Evolutionary conservation across 2,888 invertebrate genomes (phyloP), one percentile per base, ranked within the genome.

Genomic region (Ashinkailepas kermadecensis): DNA sequence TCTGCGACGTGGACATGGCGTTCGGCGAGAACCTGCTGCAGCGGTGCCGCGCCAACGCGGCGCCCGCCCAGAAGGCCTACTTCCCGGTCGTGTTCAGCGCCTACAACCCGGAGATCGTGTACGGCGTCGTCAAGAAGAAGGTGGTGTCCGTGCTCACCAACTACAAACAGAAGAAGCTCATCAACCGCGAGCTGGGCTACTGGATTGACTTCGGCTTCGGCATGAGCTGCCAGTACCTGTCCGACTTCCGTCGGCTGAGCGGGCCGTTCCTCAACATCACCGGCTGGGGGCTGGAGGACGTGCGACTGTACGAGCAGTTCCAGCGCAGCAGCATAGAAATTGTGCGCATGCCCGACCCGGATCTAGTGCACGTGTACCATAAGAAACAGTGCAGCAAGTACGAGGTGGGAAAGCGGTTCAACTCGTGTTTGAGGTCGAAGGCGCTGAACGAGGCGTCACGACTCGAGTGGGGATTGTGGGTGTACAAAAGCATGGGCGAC

Each of bases 201-300:
- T 94, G 93, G 93, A 89, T 93, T 85, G 93, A 93, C 88, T 93
- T 93, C 86, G 93, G 93, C 81, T 94, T 92, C 85, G 93, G 93
- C 64, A 93, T 93, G 93, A 93, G 93, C 0, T 94, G 94, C 86
- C 93, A 93, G 86, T 93, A 93, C 86, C 90, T 92, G 85, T 93
- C 93, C 18, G 93, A 93, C 86, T 93, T 93, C 86, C 88, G 92
- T 6, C 70, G 70, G 39, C 70, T 70, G 15, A 70, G 70, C 39
- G 70, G 70, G n/a, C 15, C 21, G 3, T 70, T 70, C 39, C 18
- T 70, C 86, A 92, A 93, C 85, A 92, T 92, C 83, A 91, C 92
- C 18, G 93, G 93, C 18, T 93, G 93, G 93, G 93, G 93, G 67
- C 92, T 93, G 25, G 94, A 94, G 87, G 93, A 94, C 86, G 93